Evolutionary conservation across 2,797 vertebrate genomes (phyloP).

Genomic region (Acanthis flammea): DNA sequence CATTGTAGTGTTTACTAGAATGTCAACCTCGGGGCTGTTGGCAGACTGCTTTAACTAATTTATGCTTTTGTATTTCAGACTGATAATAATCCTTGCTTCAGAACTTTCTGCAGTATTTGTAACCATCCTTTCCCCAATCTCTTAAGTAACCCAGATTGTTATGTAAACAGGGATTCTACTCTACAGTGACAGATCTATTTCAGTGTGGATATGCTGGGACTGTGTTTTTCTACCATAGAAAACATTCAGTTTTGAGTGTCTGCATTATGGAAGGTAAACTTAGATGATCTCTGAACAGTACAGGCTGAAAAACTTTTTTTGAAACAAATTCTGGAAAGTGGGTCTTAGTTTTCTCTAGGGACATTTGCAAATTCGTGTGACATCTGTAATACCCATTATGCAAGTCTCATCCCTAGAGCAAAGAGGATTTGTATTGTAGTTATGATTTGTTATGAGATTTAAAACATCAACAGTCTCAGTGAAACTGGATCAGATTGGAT

Average conservation of each 20-base stretch:
- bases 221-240: background rate
- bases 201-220: background rate
- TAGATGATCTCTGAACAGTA: background rate
- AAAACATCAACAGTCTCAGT: background rate
- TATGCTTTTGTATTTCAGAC: background rate
- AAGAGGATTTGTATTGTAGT: slow-evolving; percentile 52
- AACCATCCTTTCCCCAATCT: background rate
- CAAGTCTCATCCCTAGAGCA: slow-evolving; percentile 25
- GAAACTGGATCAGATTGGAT: slow-evolving; percentile 8
- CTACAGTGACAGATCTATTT: background rate
- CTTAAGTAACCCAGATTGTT: background rate
- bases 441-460: slow-evolving; percentile 25
- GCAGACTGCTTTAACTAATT: background rate
- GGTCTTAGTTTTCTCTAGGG: background rate
- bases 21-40: background rate
- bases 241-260: background rate
- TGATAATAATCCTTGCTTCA: background rate
- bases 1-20: background rate
- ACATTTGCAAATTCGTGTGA: background rate
- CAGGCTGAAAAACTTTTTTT: background rate
- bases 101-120: background rate
- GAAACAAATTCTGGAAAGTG: background rate
- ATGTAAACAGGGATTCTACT: background rate
- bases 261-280: background rate
- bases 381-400: background rate